Base-by-base conservation (phyloP, 2,888 invertebrate species). In the Linhomoeus sp. region DNA sequence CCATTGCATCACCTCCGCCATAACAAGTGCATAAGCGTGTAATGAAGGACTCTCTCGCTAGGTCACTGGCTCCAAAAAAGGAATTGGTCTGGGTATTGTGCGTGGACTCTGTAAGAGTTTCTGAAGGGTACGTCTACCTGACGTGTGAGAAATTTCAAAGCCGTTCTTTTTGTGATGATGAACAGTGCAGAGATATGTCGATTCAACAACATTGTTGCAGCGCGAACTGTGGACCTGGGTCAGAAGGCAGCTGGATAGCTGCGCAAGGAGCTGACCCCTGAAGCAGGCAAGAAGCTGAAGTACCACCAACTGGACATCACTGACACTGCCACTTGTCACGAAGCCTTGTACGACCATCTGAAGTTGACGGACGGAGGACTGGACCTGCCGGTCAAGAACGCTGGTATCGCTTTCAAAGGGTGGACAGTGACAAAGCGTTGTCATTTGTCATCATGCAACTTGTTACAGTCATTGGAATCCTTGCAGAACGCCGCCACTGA, bases 331-430 rank as follows among this genome's bases (percentile, higher is more conserved):
- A 79, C 79, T 55, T 55, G 66, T 80, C 66, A 80, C 7, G 66
- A 72, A 44, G 63, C 53, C 3, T 75, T 80, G 51, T 69, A 70
- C 14, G 72, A 76, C 54, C 73, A 73, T 55, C 60, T 81, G 1
- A 69, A 74, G 55, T 64, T 67, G 20, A 73, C 72, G 26, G 72
- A 80, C 57, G 77, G 74, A 1, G 78, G 79, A 0, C 66, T 81
- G 3, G 80, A 81, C 66, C 60, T 81, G 43, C 68, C 81, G 39
- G 72, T 81, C 0, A 81, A 81, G 59, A 81, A 81, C 64, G 81
- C 81, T 9, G 80, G 76, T 0, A 78, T 79, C 46, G 77, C 78
- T 1, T 80, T 75, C 57, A 76, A 76, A n/a, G n/a, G 60, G 69
- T 68, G 43, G 15, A 26, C 1, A 29, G 20, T 35, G 39, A 40